Conservation (phyloP, 30 jellyfish, hydroid and myxozoan species). For the Aurelia aurita region DNA sequence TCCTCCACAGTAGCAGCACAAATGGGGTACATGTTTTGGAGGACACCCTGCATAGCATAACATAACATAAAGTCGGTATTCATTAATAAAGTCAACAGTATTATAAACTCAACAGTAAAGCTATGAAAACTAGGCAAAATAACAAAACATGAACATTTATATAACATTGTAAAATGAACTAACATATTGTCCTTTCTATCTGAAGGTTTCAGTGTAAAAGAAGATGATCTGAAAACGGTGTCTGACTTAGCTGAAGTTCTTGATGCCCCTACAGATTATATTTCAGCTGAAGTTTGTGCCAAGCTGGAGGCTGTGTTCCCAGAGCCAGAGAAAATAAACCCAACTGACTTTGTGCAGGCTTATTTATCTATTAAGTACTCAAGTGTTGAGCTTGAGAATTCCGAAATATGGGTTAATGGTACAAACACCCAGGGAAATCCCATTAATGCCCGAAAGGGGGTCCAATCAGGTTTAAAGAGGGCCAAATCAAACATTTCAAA, state of each 20-base stretch:
- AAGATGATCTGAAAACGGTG: constrained; percentile 4
- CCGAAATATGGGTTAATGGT: background rate
- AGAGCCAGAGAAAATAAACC: constrained; percentile 9
- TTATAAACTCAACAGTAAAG: background rate
- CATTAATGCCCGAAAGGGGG: too few species aligned
- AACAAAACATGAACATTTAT: background rate
- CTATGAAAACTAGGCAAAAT: background rate
- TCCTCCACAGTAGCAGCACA: too few species aligned
- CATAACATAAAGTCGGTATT: too few species aligned
- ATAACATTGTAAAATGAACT: background rate
- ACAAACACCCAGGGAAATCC: too few species aligned
- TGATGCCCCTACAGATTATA: constrained; percentile 14
- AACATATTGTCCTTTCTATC: background rate
- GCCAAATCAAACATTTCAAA: too few species aligned
- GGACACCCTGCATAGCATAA: too few species aligned
- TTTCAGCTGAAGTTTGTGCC: constrained; percentile 1
- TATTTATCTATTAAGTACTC: constrained; percentile 21
- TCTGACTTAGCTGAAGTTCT: constrained; percentile 24
- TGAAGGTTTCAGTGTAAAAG: constrained; percentile 5
- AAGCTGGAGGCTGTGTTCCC: background rate
- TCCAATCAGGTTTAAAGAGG: too few species aligned
- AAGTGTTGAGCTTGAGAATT: background rate
- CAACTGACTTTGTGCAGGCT: constrained; percentile 13
- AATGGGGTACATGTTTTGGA: too few species aligned
- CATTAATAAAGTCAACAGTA: background rate